A percentile compares a stretch with the other conserved stretches of the same genome.
phyloP scores from a whole-genome alignment of 2,113 vertebrate genomes.

The Daphoenositta chrysoptera region DNA sequence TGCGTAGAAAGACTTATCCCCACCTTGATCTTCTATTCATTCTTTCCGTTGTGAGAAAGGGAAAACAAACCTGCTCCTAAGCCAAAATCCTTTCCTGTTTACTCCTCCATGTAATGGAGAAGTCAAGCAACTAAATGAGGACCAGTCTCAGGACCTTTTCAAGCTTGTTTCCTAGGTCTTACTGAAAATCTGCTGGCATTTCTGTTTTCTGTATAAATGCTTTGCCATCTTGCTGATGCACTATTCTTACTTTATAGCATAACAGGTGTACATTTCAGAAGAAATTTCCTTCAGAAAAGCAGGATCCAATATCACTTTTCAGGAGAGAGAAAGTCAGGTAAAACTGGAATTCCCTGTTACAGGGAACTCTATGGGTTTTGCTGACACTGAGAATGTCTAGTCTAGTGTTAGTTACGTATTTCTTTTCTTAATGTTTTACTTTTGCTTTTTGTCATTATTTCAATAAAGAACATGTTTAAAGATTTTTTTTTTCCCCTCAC shows the following conservation, averaged over 20 bases:
- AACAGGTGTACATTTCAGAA: background rate
- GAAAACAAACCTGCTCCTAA: background rate
- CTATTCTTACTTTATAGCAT: background rate
- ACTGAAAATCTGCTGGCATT: background rate
- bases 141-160: background rate
- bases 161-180: background rate
- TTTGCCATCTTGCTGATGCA: background rate
- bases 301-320: background rate
- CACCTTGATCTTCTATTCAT: background rate
- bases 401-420: background rate
- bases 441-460: background rate
- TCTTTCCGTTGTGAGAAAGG: background rate
- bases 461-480: background rate
- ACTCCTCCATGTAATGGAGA: background rate
- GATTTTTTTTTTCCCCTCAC: background rate
- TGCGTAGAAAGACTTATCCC: background rate
- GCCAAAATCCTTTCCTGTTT: background rate
- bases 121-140: background rate
- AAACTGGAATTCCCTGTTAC: background rate
- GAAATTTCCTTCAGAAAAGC: background rate
- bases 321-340: background rate
- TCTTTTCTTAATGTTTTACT: background rate
- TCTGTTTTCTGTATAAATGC: background rate
- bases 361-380: background rate
- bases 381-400: background rate